These are phyloP conservation scores for Hydriomena furcata DNA, from an alignment of 2,888 invertebrate genomes.

Conservation along the genomic window DNA sequence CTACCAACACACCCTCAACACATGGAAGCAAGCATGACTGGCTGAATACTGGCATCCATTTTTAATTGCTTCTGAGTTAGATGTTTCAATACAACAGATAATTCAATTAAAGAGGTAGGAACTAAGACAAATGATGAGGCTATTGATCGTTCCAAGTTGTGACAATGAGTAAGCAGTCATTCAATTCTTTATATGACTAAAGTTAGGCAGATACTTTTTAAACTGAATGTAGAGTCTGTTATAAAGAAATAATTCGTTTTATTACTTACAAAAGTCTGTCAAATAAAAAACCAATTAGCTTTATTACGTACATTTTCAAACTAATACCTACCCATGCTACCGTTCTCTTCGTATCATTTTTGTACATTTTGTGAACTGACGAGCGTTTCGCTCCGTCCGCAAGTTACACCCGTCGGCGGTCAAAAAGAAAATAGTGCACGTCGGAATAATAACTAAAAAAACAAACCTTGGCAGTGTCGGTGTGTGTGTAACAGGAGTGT, in stretches of 20 bases:
- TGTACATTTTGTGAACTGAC: conserved; percentile 42
- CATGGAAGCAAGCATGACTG: conserved; percentile 71
- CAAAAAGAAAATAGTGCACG: conserved; percentile 78
- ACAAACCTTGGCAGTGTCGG: conserved; percentile 60
- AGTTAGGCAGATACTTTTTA: too few species aligned
- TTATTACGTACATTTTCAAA: conserved; percentile 1
- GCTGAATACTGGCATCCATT: conserved; percentile 61
- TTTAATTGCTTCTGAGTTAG: conserved; percentile 72
- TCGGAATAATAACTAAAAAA: conserved; percentile 76
- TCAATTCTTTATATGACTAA: too few species aligned
- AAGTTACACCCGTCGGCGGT: conserved; percentile 53
- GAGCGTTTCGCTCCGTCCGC: conserved; percentile 42
- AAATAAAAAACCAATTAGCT: not conserved
- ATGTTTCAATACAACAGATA: conserved; percentile 47
- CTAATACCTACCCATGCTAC: conserved; percentile 7
- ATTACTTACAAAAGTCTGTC: too few species aligned
- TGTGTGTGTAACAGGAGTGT: conserved; percentile 69
- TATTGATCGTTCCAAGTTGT: too few species aligned
- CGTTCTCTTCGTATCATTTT: conserved; percentile 36
- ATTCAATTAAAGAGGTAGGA: conserved; percentile 53
- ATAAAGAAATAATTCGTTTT: too few species aligned
- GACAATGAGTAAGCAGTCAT: too few species aligned
- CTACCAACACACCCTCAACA: conserved; percentile 54
- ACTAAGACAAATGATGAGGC: conserved; percentile 9
- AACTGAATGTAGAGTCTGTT: too few species aligned